phyloP scores from a whole-genome alignment of 2,888 invertebrate genomes.

The Parochlus steinenii region DNA sequence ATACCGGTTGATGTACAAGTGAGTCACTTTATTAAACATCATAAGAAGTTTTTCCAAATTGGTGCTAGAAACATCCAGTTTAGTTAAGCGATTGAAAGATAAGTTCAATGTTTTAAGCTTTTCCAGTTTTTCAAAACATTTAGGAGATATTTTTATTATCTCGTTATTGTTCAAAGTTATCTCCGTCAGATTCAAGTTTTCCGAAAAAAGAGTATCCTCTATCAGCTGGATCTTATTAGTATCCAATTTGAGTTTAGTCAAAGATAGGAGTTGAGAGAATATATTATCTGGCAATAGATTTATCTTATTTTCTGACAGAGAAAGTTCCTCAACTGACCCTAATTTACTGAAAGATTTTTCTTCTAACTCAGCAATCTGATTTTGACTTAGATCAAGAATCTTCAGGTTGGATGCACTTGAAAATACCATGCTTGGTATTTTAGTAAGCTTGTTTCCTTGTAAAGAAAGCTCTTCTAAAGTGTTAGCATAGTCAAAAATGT shows the following conservation, averaged over 20 bases:
- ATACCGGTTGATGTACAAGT: slow-evolving; percentile 4
- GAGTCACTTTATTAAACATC: slow-evolving; percentile 3
- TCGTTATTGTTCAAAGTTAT: slow-evolving; percentile 9
- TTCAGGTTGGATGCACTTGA: not conserved
- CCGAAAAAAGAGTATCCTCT: slow-evolving; percentile 10
- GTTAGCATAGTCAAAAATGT: slow-evolving; percentile 7
- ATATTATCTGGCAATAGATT: slow-evolving; percentile 2
- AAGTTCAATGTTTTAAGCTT: slow-evolving; percentile 4
- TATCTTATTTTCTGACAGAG: slow-evolving; percentile 6
- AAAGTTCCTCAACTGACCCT: slow-evolving; percentile 1
- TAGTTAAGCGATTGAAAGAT: slow-evolving; percentile 2
- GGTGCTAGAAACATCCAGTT: not conserved
- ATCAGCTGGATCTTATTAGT: slow-evolving; percentile 10
- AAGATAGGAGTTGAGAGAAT: slow-evolving; percentile 1
- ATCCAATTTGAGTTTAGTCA: slow-evolving; percentile 6
- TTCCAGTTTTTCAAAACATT: slow-evolving; percentile 4
- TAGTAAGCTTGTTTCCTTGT: slow-evolving; percentile 8
- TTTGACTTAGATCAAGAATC: slow-evolving; percentile 3
- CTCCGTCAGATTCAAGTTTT: slow-evolving; percentile 4
- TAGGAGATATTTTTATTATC: slow-evolving; percentile 7
- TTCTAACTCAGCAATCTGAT: slow-evolving; percentile 10
- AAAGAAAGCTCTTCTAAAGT: slow-evolving; percentile 5
- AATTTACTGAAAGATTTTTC: slow-evolving; percentile 1
- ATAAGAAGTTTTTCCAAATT: slow-evolving; percentile 7
- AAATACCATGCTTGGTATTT: slow-evolving; percentile 5